Percentiles rank a stretch among this genome's conserved stretches.
Evolutionary conservation across 1,140 invertebrate species (phyloP).

Genomic region (Philopotamus ludificatus): DNA sequence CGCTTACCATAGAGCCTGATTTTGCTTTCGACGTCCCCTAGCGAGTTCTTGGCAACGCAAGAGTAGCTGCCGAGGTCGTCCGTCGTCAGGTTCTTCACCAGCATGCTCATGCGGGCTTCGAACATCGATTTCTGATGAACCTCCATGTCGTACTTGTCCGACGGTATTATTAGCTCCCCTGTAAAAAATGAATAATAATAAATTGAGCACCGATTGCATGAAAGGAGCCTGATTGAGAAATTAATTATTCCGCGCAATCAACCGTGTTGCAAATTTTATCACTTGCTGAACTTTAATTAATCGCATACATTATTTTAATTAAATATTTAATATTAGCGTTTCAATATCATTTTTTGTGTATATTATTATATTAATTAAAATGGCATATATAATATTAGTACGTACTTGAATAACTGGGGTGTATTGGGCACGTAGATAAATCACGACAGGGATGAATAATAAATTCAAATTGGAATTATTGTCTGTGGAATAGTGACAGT

Average conservation of each 20-base stretch:
- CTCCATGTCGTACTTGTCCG: slow-evolving; percentile 67
- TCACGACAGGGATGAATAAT: not conserved
- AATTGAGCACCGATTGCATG: too few species aligned
- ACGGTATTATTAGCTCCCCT: slow-evolving; percentile 12
- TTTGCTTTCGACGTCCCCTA: slow-evolving; percentile 86
- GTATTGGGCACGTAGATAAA: not conserved
- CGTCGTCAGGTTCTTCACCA: slow-evolving; percentile 76
- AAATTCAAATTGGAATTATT: not conserved
- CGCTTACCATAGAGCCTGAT: slow-evolving; percentile 88
- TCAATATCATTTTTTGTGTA: too few species aligned
- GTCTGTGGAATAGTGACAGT: not conserved
- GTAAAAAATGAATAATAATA: too few species aligned
- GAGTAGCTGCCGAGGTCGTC: slow-evolving; percentile 84
- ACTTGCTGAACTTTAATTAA: too few species aligned
- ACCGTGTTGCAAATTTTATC: too few species aligned
- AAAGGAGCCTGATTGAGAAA: too few species aligned
- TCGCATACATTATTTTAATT: too few species aligned
- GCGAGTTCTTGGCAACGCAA: slow-evolving; percentile 88
- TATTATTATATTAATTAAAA: too few species aligned
- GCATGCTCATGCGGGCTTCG: slow-evolving; percentile 81
- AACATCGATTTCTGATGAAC: slow-evolving; percentile 72
- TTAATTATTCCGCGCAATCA: too few species aligned
- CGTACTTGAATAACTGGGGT: too few species aligned
- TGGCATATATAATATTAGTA: too few species aligned
- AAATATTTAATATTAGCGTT: too few species aligned